These are phyloP conservation scores for Mixornis gularis DNA, from an alignment of 2,113 vertebrate species.

Conservation along the genomic window DNA sequence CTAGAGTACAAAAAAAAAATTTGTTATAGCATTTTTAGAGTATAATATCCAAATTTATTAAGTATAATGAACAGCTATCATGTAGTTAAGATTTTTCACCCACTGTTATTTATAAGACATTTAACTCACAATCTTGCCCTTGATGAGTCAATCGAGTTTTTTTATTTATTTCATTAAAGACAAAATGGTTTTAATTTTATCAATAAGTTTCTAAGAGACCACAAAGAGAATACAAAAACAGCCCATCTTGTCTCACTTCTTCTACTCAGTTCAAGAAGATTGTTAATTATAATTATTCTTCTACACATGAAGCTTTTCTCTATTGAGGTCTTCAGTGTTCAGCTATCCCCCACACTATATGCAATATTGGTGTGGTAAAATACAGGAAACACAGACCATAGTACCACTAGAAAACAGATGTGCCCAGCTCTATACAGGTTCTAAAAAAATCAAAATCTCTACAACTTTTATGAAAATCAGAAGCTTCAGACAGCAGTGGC, in stretches of 20 bases:
- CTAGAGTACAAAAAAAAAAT: not conserved
- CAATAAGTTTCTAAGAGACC: not conserved
- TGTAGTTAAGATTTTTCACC: not conserved
- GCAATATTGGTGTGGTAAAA: not conserved
- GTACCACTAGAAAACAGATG: not conserved
- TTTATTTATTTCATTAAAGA: not conserved
- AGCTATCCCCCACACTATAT: not conserved
- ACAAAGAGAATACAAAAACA: not conserved
- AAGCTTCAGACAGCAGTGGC: not conserved
- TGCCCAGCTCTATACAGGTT: not conserved
- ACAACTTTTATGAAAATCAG: not conserved
- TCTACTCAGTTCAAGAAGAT: not conserved
- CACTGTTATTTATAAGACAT: not conserved
- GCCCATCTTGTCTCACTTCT: not conserved
- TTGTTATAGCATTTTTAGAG: not conserved
- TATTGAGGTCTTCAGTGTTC: not conserved
- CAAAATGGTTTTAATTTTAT: not conserved
- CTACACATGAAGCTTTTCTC: not conserved
- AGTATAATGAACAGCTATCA: not conserved
- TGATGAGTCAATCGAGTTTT: not conserved
- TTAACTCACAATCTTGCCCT: not conserved
- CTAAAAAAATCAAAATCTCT: not conserved
- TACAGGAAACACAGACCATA: fast-evolving
- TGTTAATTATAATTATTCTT: not conserved
- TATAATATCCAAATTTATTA: not conserved